A percentile compares a stretch with the other conserved stretches of the same genome.
phyloP scores from a whole-genome alignment of 1,140 invertebrate species.

The Epicauta chinensis region DNA sequence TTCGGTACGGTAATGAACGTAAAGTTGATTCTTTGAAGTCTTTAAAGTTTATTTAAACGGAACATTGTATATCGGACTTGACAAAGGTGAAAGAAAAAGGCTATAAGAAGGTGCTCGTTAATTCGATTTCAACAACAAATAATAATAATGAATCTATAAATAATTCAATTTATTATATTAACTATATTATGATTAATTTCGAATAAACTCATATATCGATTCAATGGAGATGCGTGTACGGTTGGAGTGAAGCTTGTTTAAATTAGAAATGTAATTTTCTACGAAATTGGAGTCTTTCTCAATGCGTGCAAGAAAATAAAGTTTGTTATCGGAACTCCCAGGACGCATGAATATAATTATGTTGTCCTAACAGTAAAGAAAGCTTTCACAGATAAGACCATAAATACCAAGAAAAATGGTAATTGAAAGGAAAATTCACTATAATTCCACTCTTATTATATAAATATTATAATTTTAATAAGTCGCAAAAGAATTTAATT shows the following conservation, averaged over 20 bases:
- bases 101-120: too few species aligned
- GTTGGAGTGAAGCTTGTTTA: conserved; percentile 15
- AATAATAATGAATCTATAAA: too few species aligned
- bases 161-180: too few species aligned
- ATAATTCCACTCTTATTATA: too few species aligned
- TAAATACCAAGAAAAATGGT: not conserved
- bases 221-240: conserved; percentile 10
- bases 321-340: conserved; percentile 19
- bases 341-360: conserved; percentile 21
- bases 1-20: conserved; percentile 15
- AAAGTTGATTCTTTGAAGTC: conserved; percentile 18
- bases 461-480: too few species aligned
- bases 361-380: conserved; percentile 14
- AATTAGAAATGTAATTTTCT: conserved; percentile 17
- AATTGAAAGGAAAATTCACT: not conserved
- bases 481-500: too few species aligned
- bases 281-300: conserved; percentile 17
- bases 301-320: conserved; percentile 20
- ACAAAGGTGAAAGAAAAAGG: too few species aligned
- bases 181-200: too few species aligned
- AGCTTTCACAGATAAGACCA: not conserved
- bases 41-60: conserved; percentile 10
- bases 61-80: too few species aligned
- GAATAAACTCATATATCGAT: too few species aligned
- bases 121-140: too few species aligned